These are phyloP conservation scores for Phorcus lineatus DNA, from an alignment of 2,888 invertebrate species.

Conservation along the genomic window DNA sequence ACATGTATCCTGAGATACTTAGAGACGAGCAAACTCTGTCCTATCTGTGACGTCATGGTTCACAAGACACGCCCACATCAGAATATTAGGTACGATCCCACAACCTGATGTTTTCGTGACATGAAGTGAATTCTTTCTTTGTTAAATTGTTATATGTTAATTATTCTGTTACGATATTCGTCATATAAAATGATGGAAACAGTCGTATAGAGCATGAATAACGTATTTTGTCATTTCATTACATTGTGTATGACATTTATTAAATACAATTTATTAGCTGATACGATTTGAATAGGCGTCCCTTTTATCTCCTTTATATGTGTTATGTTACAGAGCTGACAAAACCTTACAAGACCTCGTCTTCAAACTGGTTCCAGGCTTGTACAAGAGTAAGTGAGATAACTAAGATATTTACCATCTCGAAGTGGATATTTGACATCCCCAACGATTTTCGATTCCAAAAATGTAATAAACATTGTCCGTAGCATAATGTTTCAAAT, in stretches of 20 bases:
- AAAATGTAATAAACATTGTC: too few species aligned
- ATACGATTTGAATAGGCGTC: too few species aligned
- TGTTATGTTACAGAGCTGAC: slow-evolving; percentile 79
- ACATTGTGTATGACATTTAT: background rate
- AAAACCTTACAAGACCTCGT: slow-evolving; percentile 95
- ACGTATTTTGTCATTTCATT: background rate
- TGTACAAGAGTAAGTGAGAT: slow-evolving; percentile 84
- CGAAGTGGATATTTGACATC: too few species aligned
- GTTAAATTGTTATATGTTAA: too few species aligned
- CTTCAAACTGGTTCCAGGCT: slow-evolving; percentile 94
- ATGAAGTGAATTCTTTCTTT: too few species aligned
- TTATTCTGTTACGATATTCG: too few species aligned
- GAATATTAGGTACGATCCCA: slow-evolving; percentile 82
- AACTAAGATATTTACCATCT: background rate
- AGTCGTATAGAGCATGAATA: too few species aligned
- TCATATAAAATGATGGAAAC: too few species aligned
- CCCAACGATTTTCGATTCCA: too few species aligned
- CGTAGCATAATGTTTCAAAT: too few species aligned
- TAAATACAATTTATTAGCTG: too few species aligned
- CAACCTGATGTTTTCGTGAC: too few species aligned
- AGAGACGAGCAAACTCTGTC: slow-evolving; percentile 89
- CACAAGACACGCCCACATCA: slow-evolving; percentile 91
- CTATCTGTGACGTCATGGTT: slow-evolving; percentile 94
- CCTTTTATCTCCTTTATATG: background rate
- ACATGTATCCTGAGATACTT: slow-evolving; percentile 95